Evolutionary conservation across 2,113 vertebrate species (phyloP).

Genomic region (Pygoscelis antarcticus): DNA sequence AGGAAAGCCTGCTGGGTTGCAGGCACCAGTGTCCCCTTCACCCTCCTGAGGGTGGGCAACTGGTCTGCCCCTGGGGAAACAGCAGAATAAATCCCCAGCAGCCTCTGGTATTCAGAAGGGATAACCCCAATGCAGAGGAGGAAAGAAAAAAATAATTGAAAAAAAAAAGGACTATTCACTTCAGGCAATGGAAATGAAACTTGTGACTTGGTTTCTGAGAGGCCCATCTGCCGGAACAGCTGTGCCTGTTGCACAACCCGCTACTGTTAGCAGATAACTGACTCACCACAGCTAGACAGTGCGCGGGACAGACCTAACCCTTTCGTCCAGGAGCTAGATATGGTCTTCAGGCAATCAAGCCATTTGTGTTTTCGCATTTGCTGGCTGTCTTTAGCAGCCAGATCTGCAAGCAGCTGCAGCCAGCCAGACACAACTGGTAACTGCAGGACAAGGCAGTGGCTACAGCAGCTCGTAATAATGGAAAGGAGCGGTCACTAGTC

Average conservation of each 20-base stretch:
- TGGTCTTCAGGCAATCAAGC: neutral
- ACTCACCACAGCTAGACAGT: neutral
- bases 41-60: neutral
- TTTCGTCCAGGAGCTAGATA: neutral
- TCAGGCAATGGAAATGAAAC: slow-evolving; percentile 76
- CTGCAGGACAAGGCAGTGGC: neutral
- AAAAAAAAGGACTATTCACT: neutral
- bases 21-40: neutral
- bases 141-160: neutral
- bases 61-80: neutral
- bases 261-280: slow-evolving; percentile 54
- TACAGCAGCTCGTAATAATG: neutral
- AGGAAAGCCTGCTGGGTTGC: neutral
- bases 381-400: neutral
- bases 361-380: neutral
- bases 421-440: neutral
- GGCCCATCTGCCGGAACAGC: slow-evolving; percentile 59
- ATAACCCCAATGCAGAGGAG: neutral
- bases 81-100: neutral
- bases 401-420: neutral
- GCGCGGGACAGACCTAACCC: neutral
- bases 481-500: neutral
- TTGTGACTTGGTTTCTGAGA: slow-evolving; percentile 44
- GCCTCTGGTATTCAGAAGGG: neutral
- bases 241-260: slow-evolving; percentile 59